Conservation (phyloP, 2,113 vertebrate species). For the Zosterops hypoxanthus region DNA sequence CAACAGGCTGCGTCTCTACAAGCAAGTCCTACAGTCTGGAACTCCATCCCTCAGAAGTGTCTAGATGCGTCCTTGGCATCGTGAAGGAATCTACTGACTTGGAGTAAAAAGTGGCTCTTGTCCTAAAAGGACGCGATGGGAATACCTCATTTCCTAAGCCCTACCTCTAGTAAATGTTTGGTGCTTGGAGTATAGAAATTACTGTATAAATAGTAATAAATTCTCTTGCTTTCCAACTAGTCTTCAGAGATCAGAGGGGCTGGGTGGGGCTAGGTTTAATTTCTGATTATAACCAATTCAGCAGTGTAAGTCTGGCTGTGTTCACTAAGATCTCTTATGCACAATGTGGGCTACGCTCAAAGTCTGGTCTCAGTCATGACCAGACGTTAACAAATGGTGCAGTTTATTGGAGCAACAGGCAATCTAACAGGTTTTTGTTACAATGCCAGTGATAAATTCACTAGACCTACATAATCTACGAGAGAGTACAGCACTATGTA, state of each 20-base stretch:
- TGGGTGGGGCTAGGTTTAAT: neutral
- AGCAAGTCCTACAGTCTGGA: neutral
- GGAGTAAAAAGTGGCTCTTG: neutral
- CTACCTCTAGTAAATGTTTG: neutral
- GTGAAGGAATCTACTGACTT: neutral
- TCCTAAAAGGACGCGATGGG: neutral
- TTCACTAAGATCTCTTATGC: neutral
- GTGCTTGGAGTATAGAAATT: neutral
- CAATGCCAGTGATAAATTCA: neutral
- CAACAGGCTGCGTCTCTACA: neutral
- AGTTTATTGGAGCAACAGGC: neutral
- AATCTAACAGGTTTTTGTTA: neutral
- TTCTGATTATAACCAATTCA: neutral
- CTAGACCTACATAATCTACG: neutral
- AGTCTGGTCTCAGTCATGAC: neutral
- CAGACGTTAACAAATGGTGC: neutral
- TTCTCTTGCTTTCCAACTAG: neutral
- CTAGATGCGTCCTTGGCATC: neutral
- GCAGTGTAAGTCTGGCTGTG: neutral
- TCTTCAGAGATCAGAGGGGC: neutral
- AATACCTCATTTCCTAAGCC: neutral
- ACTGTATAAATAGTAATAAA: neutral
- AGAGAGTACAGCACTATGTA: neutral
- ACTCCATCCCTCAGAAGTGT: neutral
- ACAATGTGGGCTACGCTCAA: neutral